phyloP scores from a whole-genome alignment of 2,113 vertebrate genomes.

The Tachysurus fulvidraco region DNA sequence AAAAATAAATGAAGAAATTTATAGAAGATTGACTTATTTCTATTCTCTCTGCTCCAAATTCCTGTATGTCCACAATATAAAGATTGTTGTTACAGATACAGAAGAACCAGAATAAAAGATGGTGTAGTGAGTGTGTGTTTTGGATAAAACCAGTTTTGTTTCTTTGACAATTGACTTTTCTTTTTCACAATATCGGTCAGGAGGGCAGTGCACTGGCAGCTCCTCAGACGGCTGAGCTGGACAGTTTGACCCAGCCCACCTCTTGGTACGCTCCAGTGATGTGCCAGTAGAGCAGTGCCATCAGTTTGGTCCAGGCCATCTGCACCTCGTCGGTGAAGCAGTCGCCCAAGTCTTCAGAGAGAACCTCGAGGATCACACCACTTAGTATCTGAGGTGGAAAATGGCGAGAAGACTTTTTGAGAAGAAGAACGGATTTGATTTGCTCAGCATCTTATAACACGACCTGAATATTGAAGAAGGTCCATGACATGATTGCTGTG shows the following conservation, averaged over 20 bases:
- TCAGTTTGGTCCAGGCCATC: conserved; percentile 90
- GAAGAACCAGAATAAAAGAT: neutral
- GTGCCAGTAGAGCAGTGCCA: conserved; percentile 85
- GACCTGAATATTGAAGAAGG: neutral
- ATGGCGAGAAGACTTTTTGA: neutral
- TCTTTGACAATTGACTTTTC: neutral
- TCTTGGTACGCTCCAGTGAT: conserved; percentile 93
- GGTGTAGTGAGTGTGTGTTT: neutral
- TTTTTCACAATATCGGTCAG: neutral
- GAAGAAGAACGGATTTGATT: neutral
- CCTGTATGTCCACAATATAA: neutral
- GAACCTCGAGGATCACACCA: conserved; percentile 88
- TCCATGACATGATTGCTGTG: neutral
- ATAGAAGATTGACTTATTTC: neutral
- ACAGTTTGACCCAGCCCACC: conserved; percentile 93
- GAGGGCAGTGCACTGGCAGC: neutral
- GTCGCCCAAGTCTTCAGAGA: conserved; percentile 84
- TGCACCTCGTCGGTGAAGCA: conserved; percentile 88
- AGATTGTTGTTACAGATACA: neutral
- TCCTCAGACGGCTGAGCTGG: conserved; percentile 86
- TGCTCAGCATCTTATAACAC: neutral
- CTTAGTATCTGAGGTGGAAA: conserved; percentile 81
- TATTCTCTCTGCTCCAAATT: neutral
- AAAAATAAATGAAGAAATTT: neutral
- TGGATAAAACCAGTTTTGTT: conserved; percentile 17